Evolutionary conservation across 2,888 invertebrate species (phyloP).

Genomic region (Oasisia sp.): DNA sequence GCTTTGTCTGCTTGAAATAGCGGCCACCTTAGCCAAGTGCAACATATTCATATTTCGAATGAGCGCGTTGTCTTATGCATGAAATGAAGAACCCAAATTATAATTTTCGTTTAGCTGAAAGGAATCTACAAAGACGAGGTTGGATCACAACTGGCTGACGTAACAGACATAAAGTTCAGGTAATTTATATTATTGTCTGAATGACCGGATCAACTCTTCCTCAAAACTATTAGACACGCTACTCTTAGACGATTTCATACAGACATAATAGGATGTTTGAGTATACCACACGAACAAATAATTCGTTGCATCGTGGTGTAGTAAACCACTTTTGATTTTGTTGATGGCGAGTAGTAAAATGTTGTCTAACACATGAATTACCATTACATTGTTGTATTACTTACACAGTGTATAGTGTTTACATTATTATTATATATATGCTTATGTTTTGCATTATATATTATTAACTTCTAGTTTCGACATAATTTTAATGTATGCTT

Average conservation of each 20-base stretch:
- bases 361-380: not conserved
- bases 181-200: not conserved
- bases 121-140: not conserved
- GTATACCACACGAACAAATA: not conserved
- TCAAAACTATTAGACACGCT: not conserved
- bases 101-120: not conserved
- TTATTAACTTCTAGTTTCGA: too few relatives aligned
- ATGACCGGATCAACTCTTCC: not conserved
- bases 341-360: too few relatives aligned
- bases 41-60: too few relatives aligned
- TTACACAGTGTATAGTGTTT: too few relatives aligned
- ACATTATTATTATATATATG: too few relatives aligned
- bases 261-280: not conserved
- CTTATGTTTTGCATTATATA: too few relatives aligned
- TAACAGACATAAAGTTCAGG: not conserved
- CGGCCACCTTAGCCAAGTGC: too few relatives aligned
- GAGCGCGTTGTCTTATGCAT: not conserved
- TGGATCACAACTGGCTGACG: not conserved
- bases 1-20: too few relatives aligned
- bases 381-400: too few relatives aligned
- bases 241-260: not conserved
- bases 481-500: too few relatives aligned
- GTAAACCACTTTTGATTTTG: too few relatives aligned
- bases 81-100: not conserved
- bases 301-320: not conserved